Conservation (phyloP, 1,140 invertebrate genomes). For the Papilio helenus region DNA sequence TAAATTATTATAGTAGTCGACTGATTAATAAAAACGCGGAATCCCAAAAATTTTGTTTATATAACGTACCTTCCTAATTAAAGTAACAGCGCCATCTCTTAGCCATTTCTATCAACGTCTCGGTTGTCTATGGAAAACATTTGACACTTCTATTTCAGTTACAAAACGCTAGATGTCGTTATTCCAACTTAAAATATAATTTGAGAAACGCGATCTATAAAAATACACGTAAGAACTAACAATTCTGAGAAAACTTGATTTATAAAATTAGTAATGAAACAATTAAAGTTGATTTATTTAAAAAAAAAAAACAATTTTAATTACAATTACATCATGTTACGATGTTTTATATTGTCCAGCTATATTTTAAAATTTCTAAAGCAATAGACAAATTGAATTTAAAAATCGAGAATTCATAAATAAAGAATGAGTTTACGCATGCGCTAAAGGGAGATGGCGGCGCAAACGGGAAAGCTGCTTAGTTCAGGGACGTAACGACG, state of each 20-base stretch:
- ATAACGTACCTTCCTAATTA: no score
- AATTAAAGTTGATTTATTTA: no score
- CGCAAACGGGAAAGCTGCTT: not conserved
- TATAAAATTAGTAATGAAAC: no score
- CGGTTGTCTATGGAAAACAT: not conserved
- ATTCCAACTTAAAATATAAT: not conserved
- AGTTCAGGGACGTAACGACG: not conserved
- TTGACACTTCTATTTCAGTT: not conserved
- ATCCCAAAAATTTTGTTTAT: no score
- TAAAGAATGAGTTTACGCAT: not conserved
- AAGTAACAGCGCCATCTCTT: not conserved
- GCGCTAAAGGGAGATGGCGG: not conserved
- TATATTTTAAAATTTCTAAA: not conserved
- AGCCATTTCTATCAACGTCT: not conserved
- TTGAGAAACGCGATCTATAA: not conserved
- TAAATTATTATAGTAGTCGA: not conserved
- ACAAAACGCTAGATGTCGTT: conserved; percentile 4
- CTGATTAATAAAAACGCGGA: no score
- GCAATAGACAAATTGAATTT: not conserved
- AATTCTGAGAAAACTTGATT: not conserved
- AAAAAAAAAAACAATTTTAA: no score
- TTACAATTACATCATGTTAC: no score
- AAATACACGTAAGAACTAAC: not conserved
- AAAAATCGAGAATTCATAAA: not conserved
- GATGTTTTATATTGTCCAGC: not conserved